Conservation (phyloP, 2,113 vertebrate species). For the Hirundichthys speculiger region DNA sequence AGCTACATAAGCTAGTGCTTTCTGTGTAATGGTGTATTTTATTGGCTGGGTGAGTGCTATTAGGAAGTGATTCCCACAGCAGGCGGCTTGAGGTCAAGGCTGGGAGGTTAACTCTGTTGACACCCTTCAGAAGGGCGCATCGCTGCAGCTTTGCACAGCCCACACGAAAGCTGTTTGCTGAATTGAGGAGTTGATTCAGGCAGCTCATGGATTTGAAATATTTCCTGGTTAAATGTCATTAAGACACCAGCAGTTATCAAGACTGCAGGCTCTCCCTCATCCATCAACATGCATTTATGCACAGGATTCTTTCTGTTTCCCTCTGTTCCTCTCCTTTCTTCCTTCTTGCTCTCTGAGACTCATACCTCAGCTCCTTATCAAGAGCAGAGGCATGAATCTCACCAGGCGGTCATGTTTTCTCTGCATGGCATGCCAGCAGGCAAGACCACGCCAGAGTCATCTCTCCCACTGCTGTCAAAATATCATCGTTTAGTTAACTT, state of each 20-base stretch:
- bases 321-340: not conserved
- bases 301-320: constrained; percentile 12
- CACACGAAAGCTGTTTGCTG: constrained; percentile 32
- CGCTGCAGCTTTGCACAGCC: not conserved
- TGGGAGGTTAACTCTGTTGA: constrained; percentile 53
- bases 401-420: constrained; percentile 62
- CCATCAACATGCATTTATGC: constrained; percentile 1
- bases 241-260: constrained; percentile 33
- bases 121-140: constrained; percentile 32
- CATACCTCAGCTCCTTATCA: constrained; percentile 28
- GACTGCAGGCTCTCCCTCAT: constrained; percentile 1
- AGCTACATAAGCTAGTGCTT: not conserved
- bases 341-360: constrained; percentile 4
- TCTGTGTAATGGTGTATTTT: no score
- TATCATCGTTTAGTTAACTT: constrained; percentile 69
- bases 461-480: constrained; percentile 67
- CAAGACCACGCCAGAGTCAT: constrained; percentile 41
- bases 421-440: constrained; percentile 60
- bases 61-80: constrained; percentile 51
- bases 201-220: constrained; percentile 23
- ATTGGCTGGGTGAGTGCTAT: constrained; percentile 53
- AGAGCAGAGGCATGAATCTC: constrained; percentile 48
- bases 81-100: constrained; percentile 50
- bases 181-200: constrained; percentile 7
- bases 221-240: constrained; percentile 48